phyloP scores from a whole-genome alignment of 2,888 invertebrate genomes.

The Timandra comae region DNA sequence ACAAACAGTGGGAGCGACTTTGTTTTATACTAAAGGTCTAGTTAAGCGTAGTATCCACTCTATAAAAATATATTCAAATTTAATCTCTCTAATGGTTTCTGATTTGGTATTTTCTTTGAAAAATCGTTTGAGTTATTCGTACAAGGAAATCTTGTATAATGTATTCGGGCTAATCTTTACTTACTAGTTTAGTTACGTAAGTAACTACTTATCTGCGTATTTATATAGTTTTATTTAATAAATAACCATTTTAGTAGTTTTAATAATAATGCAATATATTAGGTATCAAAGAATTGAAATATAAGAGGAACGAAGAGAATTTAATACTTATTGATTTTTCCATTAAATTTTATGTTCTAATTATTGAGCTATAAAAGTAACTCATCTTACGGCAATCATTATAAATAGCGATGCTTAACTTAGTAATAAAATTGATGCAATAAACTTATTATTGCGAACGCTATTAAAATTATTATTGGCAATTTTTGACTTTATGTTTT shows the following conservation, averaged over 20 bases:
- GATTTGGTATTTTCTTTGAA: no score
- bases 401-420: slow-evolving; percentile 31
- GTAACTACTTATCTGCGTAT: no score
- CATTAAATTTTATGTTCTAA: slow-evolving; percentile 13
- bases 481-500: not conserved
- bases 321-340: not conserved
- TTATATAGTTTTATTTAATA: not conserved
- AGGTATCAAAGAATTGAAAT: not conserved
- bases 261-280: not conserved
- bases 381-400: slow-evolving; percentile 38
- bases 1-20: no score
- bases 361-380: slow-evolving; percentile 14
- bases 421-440: slow-evolving; percentile 5
- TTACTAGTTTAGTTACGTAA: no score
- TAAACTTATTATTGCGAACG: slow-evolving; percentile 13
- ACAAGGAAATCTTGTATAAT: no score
- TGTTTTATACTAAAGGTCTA: no score
- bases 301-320: not conserved
- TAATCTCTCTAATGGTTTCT: no score
- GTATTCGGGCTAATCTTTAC: no score
- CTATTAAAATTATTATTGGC: slow-evolving; percentile 9
- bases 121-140: no score
- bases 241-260: not conserved
- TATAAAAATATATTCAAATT: no score
- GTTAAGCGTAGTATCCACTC: no score